A percentile compares a stretch with the other conserved stretches of the same genome.
These are phyloP conservation scores for Nephrotoma guestfalica DNA, from an alignment of 2,888 invertebrate genomes.

Conservation along the genomic window DNA sequence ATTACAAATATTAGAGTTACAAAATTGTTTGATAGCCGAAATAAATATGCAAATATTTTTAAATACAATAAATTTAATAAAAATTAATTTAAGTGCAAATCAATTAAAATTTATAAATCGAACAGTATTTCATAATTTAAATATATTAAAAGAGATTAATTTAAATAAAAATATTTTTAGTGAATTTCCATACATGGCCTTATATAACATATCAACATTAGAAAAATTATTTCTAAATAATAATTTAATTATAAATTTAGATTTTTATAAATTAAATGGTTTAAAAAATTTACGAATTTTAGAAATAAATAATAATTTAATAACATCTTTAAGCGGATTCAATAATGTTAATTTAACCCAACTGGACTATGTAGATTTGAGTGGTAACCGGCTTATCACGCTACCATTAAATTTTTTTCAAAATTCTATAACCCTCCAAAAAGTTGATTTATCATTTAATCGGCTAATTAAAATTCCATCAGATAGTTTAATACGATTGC, in stretches of 20 bases:
- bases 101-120: conserved; percentile 49
- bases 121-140: conserved; percentile 57
- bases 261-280: conserved; percentile 62
- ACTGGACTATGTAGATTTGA: conserved; percentile 57
- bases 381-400: conserved; percentile 57
- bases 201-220: conserved; percentile 58
- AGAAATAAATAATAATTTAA: conserved; percentile 57
- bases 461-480: conserved; percentile 61
- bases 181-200: conserved; percentile 64
- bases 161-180: conserved; percentile 57
- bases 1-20: conserved; percentile 44
- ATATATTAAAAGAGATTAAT: conserved; percentile 60
- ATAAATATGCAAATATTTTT: conserved; percentile 57
- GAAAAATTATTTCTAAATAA: conserved; percentile 55
- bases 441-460: conserved; percentile 65
- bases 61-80: conserved; percentile 61
- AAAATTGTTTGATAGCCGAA: conserved; percentile 49
- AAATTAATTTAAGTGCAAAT: conserved; percentile 60
- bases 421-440: conserved; percentile 52
- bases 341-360: conserved; percentile 61
- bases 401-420: conserved; percentile 70
- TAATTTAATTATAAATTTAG: conserved; percentile 53
- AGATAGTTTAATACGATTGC: conserved; percentile 53
- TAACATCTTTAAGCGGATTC: conserved; percentile 61
- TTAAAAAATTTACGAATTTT: conserved; percentile 58